These are phyloP conservation scores for Sakesphorus luctuosus DNA, from an alignment of 2,113 vertebrate genomes.

Conservation along the genomic window DNA sequence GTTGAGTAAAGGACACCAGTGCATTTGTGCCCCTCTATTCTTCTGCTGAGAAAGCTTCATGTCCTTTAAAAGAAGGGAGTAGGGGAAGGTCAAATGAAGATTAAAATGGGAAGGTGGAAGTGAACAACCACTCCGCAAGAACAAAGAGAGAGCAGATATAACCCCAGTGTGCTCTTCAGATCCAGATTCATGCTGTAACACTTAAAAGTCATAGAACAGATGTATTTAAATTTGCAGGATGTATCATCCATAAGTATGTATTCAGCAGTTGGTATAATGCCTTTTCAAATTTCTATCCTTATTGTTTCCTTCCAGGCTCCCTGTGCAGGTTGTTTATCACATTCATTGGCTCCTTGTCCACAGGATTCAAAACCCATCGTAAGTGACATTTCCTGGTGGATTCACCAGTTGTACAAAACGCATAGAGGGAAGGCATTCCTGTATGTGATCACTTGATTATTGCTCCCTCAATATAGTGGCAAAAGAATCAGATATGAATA, in stretches of 20 bases:
- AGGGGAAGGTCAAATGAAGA: neutral
- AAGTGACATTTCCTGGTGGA: slow-evolving; percentile 47
- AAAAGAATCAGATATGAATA: neutral
- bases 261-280: neutral
- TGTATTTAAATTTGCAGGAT: neutral
- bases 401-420: neutral
- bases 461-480: neutral
- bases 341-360: slow-evolving; percentile 65
- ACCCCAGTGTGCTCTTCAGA: neutral
- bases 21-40: neutral
- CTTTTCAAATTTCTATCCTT: neutral
- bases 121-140: neutral
- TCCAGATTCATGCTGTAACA: neutral
- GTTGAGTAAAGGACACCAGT: neutral
- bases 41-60: neutral
- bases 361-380: slow-evolving; percentile 69
- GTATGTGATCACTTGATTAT: neutral
- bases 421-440: neutral
- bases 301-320: slow-evolving; percentile 64
- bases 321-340: slow-evolving; percentile 73
- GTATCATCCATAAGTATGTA: neutral
- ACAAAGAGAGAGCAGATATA: neutral
- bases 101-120: neutral
- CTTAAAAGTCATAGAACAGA: neutral
- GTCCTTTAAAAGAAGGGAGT: neutral